These are phyloP conservation scores for Chaetura pelagica DNA, from an alignment of 2,113 vertebrate genomes.

Conservation along the genomic window DNA sequence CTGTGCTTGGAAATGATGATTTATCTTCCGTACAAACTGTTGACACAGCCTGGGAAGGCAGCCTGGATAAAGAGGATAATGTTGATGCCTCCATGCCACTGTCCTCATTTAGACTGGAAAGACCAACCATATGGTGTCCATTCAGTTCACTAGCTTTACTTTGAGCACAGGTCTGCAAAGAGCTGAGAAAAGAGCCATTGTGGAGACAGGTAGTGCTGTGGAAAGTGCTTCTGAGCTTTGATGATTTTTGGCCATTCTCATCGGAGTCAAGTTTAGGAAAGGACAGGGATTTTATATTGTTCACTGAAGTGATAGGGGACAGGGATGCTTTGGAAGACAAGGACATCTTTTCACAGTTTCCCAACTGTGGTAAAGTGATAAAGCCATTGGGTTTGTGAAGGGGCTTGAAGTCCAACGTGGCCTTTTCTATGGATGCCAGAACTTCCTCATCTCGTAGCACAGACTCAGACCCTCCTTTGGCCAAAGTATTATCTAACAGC, in stretches of 20 bases:
- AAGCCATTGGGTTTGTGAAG: conserved; percentile 94
- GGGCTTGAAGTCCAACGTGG: conserved; percentile 79
- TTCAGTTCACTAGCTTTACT: conserved; percentile 79
- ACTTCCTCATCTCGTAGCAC: conserved; percentile 76
- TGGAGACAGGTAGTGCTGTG: conserved; percentile 80
- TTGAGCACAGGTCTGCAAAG: conserved; percentile 73
- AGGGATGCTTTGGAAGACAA: conserved; percentile 85
- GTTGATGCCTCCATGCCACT: conserved; percentile 66
- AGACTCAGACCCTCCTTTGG: conserved; percentile 66
- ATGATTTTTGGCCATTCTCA: conserved; percentile 78
- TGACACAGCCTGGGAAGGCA: conserved; percentile 70
- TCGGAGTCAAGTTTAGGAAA: conserved; percentile 95
- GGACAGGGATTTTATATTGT: conserved; percentile 95
- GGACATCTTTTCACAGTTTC: conserved; percentile 83
- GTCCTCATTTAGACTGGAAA: conserved; percentile 73
- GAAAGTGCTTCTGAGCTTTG: conserved; percentile 75
- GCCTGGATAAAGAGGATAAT: conserved; percentile 58
- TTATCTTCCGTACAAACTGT: conserved; percentile 74
- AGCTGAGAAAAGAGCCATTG: conserved; percentile 79
- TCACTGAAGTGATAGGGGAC: conserved; percentile 78
- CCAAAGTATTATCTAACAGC: conserved; percentile 74
- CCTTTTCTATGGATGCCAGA: conserved; percentile 76
- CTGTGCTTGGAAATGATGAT: conserved; percentile 68
- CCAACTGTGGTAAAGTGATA: conserved; percentile 88
- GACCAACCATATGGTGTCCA: conserved; percentile 71